A percentile compares a stretch with the other conserved stretches of the same genome.
Evolutionary conservation across 2,888 invertebrate species (phyloP).

Genomic region (Mythimna impura): DNA sequence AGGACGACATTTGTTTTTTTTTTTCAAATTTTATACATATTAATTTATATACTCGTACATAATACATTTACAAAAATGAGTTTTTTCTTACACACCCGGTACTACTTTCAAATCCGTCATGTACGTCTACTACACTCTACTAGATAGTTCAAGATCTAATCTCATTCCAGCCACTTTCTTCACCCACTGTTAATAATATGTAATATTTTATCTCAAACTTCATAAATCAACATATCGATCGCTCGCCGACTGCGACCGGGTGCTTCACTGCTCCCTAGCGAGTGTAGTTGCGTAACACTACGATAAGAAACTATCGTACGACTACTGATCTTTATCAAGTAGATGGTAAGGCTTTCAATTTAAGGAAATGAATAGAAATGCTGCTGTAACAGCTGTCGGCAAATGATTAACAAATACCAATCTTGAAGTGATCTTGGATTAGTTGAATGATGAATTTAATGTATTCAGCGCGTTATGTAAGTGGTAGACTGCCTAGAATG

Average conservation of each 20-base stretch:
- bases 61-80: no score
- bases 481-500: neutral
- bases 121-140: no score
- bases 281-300: conserved; percentile 20
- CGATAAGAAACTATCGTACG: conserved; percentile 2
- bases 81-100: no score
- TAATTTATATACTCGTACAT: no score
- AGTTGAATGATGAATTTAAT: conserved; percentile 11
- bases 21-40: no score
- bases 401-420: conserved; percentile 29
- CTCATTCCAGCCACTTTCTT: conserved; percentile 27
- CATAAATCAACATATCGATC: conserved; percentile 41
- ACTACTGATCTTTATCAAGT: conserved; percentile 41
- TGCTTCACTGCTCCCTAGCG: neutral
- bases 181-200: neutral
- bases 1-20: no score
- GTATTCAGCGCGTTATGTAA: conserved; percentile 14
- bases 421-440: conserved; percentile 42
- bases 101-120: neutral
- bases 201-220: conserved; percentile 20
- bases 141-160: conserved; percentile 9
- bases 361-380: conserved; percentile 29
- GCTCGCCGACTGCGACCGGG: neutral
- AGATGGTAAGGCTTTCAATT: conserved; percentile 28
- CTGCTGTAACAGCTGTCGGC: conserved; percentile 27